Conservation (phyloP, 2,113 vertebrate genomes). For the Syrmaticus mikado region DNA sequence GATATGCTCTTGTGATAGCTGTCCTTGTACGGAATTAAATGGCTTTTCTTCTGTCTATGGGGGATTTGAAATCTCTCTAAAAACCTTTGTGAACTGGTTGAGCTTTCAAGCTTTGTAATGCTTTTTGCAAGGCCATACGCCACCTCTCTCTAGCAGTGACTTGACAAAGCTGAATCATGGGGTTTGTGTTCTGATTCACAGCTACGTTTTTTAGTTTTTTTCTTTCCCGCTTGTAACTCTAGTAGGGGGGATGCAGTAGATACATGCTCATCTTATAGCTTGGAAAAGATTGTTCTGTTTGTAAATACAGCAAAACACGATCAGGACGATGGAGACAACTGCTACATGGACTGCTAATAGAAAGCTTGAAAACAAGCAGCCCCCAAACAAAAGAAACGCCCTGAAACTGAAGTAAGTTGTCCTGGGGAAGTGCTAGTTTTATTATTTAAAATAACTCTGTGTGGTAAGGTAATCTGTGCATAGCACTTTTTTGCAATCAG, state of each 20-base stretch:
- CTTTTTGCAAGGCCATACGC: neutral
- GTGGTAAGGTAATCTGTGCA: neutral
- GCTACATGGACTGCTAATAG: neutral
- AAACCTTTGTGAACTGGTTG: neutral
- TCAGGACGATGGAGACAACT: neutral
- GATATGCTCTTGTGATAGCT: neutral
- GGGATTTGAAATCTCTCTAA: neutral
- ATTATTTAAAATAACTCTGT: neutral
- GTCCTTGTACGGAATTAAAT: neutral
- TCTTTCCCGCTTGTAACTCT: neutral
- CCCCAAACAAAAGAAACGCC: neutral
- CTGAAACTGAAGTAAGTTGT: neutral
- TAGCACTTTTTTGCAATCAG: neutral
- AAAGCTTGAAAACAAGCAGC: neutral
- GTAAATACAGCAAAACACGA: neutral
- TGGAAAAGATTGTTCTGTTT: neutral
- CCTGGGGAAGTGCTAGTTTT: neutral
- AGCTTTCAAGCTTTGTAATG: neutral
- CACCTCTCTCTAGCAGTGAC: neutral
- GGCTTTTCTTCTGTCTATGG: rapidly evolving
- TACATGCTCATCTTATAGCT: rapidly evolving
- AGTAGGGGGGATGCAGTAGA: neutral
- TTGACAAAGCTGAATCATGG: constrained; percentile 4
- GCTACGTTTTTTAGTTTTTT: neutral
- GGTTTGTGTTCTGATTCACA: constrained; percentile 51